Percentiles rank a stretch among this genome's conserved stretches.
These are phyloP conservation scores for Melinaea marsaeus DNA, from an alignment of 2,888 invertebrate species.

Conservation along the genomic window DNA sequence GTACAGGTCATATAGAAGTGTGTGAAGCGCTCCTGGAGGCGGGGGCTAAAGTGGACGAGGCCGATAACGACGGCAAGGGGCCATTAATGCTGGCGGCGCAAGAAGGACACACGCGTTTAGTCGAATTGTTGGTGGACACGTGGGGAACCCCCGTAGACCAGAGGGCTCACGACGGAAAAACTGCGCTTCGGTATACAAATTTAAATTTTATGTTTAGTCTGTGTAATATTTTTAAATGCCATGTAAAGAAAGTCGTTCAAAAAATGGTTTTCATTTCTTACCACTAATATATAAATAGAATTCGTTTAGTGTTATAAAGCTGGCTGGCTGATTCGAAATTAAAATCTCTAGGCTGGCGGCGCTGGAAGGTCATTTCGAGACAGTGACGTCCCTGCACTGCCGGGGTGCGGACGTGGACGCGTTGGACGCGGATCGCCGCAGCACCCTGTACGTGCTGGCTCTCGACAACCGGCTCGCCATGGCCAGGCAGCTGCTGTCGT, in stretches of 20 bases:
- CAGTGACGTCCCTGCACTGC: slow-evolving; percentile 82
- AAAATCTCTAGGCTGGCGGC: slow-evolving; percentile 81
- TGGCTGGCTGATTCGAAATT: background rate
- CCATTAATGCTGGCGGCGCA: slow-evolving; percentile 93
- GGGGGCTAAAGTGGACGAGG: slow-evolving; percentile 91
- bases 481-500: slow-evolving; percentile 88
- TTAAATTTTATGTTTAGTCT: background rate
- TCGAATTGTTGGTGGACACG: slow-evolving; percentile 83
- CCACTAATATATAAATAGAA: too few relatives aligned
- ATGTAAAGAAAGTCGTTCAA: background rate
- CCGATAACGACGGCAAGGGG: slow-evolving; percentile 94
- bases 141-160: slow-evolving; percentile 90
- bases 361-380: slow-evolving; percentile 89
- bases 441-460: slow-evolving; percentile 94
- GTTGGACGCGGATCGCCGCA: slow-evolving; percentile 94
- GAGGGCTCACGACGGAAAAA: slow-evolving; percentile 93
- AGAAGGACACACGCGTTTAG: slow-evolving; percentile 84
- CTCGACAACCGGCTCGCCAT: slow-evolving; percentile 90
- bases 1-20: slow-evolving; percentile 86
- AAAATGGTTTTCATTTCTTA: background rate
- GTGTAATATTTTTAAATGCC: background rate
- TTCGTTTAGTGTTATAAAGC: too few relatives aligned
- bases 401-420: slow-evolving; percentile 91
- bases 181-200: slow-evolving; percentile 82
- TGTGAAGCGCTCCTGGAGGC: slow-evolving; percentile 90